These are phyloP conservation scores for Artibeus lituratus DNA, from an alignment of 2,797 vertebrate genomes.

Conservation along the genomic window DNA sequence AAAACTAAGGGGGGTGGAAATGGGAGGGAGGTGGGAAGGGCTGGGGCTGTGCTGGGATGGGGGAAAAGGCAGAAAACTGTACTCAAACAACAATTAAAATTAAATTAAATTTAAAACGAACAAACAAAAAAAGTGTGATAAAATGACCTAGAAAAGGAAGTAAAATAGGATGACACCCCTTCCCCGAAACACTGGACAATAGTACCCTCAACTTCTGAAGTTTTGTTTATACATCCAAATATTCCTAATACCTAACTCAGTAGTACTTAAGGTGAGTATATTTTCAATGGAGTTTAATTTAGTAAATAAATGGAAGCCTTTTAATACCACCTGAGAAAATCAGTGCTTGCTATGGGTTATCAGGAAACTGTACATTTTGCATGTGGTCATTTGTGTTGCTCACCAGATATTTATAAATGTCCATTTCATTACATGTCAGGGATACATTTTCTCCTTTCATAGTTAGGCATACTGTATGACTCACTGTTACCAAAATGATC, in stretches of 20 bases:
- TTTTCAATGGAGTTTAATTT: neutral
- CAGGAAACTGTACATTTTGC: neutral
- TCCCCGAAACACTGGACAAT: neutral
- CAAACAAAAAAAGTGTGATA: neutral
- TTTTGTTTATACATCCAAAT: neutral
- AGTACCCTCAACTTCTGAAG: neutral
- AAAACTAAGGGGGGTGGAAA: no score
- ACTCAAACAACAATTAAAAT: no score
- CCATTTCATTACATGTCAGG: neutral
- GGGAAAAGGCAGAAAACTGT: no score
- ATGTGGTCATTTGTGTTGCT: neutral
- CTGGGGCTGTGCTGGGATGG: no score
- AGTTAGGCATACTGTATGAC: neutral
- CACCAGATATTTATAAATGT: neutral
- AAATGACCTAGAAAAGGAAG: neutral
- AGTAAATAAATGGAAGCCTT: neutral
- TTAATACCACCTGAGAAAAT: neutral
- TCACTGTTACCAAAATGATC: neutral
- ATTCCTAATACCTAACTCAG: neutral
- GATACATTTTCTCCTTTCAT: neutral
- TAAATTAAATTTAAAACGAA: no score
- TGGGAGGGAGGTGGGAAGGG: no score
- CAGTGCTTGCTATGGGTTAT: neutral
- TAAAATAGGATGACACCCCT: neutral
- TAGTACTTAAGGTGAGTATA: neutral